Evolutionary conservation across 1,140 invertebrate species (phyloP), one percentile per base, ranked within the genome.

Genomic region (Hypsibius dujardini): DNA sequence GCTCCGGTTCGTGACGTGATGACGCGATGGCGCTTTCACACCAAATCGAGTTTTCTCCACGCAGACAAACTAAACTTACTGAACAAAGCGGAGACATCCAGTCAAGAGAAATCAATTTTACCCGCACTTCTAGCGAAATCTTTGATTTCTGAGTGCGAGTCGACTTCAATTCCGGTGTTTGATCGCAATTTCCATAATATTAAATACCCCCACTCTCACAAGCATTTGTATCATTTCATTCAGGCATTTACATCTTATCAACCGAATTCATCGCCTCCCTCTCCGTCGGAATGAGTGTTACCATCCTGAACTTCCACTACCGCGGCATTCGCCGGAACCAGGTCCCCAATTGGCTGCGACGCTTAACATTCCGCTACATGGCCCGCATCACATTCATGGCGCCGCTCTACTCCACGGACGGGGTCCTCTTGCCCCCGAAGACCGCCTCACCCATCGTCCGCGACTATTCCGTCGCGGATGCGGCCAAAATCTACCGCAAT

Each of bases 251-350:
- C 42, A 46, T 71, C 40, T 45, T 67, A 71, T 67, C 71, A 46
- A 67, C 62, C 12, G 62, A 67, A 45, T 67, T 67, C 28, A 81
- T 85, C 72, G 82, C 82, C 14, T 82, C 81, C n/a, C 76, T 83
- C 47, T 83, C 81, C 1, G 83, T 84, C 42, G 76, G 83, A 47
- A 79, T 83, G 69, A 81, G 79, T 14, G 79, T 81, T 14, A 76
- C 82, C 40, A 82, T 84, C 7, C 76, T 85, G 0, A 84, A 84
- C 75, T 80, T 84, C 70, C 84, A 85, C 74, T 83, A 83, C 77
- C 77, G 82, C 71, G 83, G 83, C 1, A 79, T 79, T 1, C 78
- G 79, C 69, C 79, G 82, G 56, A 78, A 77, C 59, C 76, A 77
- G 70, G 78, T 84, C 3, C 83, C 83, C 1, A 72, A 75, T 1